A percentile compares a stretch with the other conserved stretches of the same genome.
phyloP scores from a whole-genome alignment of 2,797 vertebrate genomes.

The Pangasius mekongensis region DNA sequence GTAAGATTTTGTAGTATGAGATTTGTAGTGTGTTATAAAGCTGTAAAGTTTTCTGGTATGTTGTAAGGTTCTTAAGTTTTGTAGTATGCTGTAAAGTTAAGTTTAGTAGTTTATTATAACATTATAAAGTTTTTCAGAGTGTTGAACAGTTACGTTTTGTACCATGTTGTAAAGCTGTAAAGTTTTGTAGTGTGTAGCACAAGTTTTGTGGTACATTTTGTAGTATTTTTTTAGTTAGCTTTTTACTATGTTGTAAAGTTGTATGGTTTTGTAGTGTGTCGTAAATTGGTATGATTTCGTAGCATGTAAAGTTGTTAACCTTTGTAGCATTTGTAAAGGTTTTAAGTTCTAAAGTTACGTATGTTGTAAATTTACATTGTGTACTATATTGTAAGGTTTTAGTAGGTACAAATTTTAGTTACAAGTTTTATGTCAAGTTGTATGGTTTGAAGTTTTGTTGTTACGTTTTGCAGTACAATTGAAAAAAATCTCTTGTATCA shows the following conservation, averaged over 20 bases:
- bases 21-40: not conserved
- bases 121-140: not conserved
- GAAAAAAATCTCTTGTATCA: no score
- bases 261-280: not conserved
- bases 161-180: not conserved
- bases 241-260: not conserved
- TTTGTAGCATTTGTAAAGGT: not conserved
- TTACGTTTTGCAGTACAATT: not conserved
- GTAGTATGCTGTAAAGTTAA: not conserved
- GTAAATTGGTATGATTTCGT: not conserved
- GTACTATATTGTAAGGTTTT: not conserved
- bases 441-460: not conserved
- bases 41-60: not conserved
- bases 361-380: not conserved
- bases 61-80: not conserved
- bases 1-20: not conserved
- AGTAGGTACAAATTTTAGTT: not conserved
- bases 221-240: no score
- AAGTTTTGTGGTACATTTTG: not conserved
- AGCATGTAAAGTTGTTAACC: not conserved
- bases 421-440: not conserved
- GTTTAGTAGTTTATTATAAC: not conserved
- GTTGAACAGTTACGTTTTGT: not conserved
- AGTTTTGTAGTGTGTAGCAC: not conserved
- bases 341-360: not conserved